Base-by-base conservation (phyloP, 2,888 invertebrate species). In the Prionchulus punctatus region DNA sequence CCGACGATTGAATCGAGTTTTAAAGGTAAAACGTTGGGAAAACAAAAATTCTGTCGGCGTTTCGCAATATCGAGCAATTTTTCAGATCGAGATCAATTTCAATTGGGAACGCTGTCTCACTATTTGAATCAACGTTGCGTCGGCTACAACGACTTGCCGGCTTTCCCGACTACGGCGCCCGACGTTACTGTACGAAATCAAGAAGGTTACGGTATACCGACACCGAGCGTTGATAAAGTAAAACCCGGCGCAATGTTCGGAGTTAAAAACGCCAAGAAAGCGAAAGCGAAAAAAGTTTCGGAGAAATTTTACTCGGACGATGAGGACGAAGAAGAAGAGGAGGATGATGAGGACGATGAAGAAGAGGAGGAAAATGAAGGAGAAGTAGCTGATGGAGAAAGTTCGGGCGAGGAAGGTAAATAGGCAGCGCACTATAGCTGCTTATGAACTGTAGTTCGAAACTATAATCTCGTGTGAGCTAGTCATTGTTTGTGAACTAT, bases 81-180 rank as follows among this genome's bases (percentile, higher is more conserved):
- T 59, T 18, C 71, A 83, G 86, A 85, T 65, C 80, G 85, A 43
- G 85, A 86, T 71, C 82, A 85, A 65, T 90, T 83, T 73, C 92
- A 94, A 64, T 76, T 98, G 66, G 94, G 96, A 1, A 88, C 92
- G 0, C 75, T 99, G 55, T 94, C 96, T 0, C 94, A 94, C 76
- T 88, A 89, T 71, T 79, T 96, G 58, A 91, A 92, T 66, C 77
- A 80, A 65, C 79, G 83, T 57, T 87, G 91, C 1, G 79, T 76
- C 42, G 92, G 90, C 2, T 98, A 98, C 76, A 82, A 86, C 60
- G 81, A 89, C 58, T 77, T 98, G 63, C 91, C 94, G 0, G 72
- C 79, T 1, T 86, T 88, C 71, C 92, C 96, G 0, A 78, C 79
- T 53, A 76, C 76, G 3, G 79, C 85, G 0, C 83, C 85, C 0